Evolutionary conservation across 2,797 vertebrate genomes (phyloP).

Genomic region (Gallinago nigripennis): DNA sequence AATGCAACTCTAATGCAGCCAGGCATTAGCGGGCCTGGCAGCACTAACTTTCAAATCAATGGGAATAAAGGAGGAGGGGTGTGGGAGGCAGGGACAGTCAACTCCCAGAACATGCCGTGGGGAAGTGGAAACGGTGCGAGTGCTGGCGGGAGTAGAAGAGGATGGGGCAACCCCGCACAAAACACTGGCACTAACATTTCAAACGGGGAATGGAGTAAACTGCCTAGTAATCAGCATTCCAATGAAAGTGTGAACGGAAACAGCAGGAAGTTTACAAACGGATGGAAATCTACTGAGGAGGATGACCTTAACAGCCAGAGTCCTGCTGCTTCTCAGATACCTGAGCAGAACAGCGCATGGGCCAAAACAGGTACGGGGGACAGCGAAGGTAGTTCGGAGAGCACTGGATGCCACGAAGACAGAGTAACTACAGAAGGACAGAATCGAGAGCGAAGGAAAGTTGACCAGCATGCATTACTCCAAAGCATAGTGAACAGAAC

Average conservation of each 20-base stretch:
- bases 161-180: conserved; percentile 86
- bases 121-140: conserved; percentile 77
- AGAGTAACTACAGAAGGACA: conserved; percentile 80
- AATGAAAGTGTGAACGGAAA: conserved; percentile 77
- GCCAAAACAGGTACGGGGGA: conserved; percentile 83
- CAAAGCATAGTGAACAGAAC: conserved; percentile 78
- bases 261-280: conserved; percentile 88
- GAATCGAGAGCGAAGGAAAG: conserved; percentile 81
- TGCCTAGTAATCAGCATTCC: conserved; percentile 85
- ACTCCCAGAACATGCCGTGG: conserved; percentile 82
- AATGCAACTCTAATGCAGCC: conserved; percentile 95
- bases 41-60: conserved; percentile 90
- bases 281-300: conserved; percentile 93
- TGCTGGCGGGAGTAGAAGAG: conserved; percentile 81
- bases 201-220: conserved; percentile 88
- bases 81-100: conserved; percentile 86
- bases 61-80: conserved; percentile 84
- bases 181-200: conserved; percentile 82
- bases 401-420: conserved; percentile 85
- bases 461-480: conserved; percentile 78
- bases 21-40: conserved; percentile 79
- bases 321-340: conserved; percentile 80
- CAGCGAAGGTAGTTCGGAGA: conserved; percentile 88
- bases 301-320: conserved; percentile 83
- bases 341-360: conserved; percentile 84